Evolutionary conservation across 2,888 invertebrate species (phyloP), one percentile per base, ranked within the genome.

Genomic region (Falcaria lacertinaria): DNA sequence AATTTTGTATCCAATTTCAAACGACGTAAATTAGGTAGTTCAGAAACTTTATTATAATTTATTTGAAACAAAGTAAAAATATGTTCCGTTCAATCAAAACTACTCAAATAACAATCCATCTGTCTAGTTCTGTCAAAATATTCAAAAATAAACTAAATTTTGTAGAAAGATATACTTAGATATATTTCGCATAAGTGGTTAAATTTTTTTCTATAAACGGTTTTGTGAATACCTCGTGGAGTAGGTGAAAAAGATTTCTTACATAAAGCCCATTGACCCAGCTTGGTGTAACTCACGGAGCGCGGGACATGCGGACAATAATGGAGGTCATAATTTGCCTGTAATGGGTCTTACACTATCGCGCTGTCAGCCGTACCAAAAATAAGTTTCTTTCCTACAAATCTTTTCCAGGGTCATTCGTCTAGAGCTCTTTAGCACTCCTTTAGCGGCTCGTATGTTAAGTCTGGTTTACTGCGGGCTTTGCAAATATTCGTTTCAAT

Each of bases 271-370:
- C 78, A 81, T 80, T 86, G 86, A 81, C 84, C 84, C 79, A 74
- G 62, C 67, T 64, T 64, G 73, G 67, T 64, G 80, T 84, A 85
- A 83, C 80, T 85, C 84, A 84, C 73, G 61, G 74, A 70, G 71
- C 72, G 73, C 77, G 77, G 78, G 86, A 81, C 82, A 79, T 73
- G 69, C 78, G 83, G 81, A 80, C 84, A 74, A 83, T 85, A 86
- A 86, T 84, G 82, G 83, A 75, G 44, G 71, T 76, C 76, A 86
- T 86, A 86, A 85, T 85, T 86, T 85, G 82, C 82, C 79, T 84
- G 80, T 86, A 86, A 85, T 86, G 86, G 85, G 81, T 78, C 79
- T 77, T 82, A 84, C 82, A 85, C 87, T 87, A 87, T 87, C 86
- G 84, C 81, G 71, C 80, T 87, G 87, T 86, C 86, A 83, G 81